These are phyloP conservation scores for Chaenodraco wilsoni DNA, from an alignment of 2,797 vertebrate species.

Conservation along the genomic window DNA sequence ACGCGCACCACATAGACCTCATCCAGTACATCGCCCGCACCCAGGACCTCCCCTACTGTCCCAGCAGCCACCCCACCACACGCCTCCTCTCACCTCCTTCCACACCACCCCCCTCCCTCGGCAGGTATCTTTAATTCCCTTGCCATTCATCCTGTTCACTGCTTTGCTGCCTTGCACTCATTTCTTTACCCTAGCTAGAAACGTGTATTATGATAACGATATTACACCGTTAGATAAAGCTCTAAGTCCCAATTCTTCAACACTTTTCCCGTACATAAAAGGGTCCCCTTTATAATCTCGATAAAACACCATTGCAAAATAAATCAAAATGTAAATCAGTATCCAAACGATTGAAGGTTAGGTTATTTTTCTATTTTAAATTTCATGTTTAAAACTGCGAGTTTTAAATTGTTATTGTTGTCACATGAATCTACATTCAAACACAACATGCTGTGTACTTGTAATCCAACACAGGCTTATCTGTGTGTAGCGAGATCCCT, in stretches of 20 bases:
- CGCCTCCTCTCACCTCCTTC: slow-evolving; percentile 86
- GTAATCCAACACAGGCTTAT: slow-evolving; percentile 17
- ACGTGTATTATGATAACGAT: not conserved
- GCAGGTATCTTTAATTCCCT: slow-evolving; percentile 97
- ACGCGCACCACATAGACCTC: slow-evolving; percentile 88
- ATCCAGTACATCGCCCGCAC: slow-evolving; percentile 95
- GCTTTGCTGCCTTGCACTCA: slow-evolving; percentile 79
- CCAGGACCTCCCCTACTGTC: slow-evolving; percentile 84
- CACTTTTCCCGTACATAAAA: slow-evolving; percentile 17
- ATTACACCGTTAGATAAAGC: not conserved
- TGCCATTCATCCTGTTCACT: slow-evolving; percentile 84
- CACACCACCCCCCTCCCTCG: slow-evolving; percentile 92
- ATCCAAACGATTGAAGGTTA: not conserved
- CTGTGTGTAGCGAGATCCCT: slow-evolving; percentile 18
- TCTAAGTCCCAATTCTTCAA: slow-evolving; percentile 46
- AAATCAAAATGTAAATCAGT: not conserved
- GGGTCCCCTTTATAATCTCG: slow-evolving; percentile 3
- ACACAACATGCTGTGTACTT: not conserved
- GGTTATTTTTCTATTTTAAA: not conserved
- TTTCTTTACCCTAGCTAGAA: slow-evolving; percentile 46
- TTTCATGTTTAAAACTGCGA: not conserved
- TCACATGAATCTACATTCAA: slow-evolving; percentile 17
- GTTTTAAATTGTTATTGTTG: not conserved
- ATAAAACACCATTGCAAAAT: not conserved
- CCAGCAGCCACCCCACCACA: slow-evolving; percentile 77